Base-by-base conservation (phyloP, 2,888 invertebrate genomes). In the Drosophila mettleri region DNA sequence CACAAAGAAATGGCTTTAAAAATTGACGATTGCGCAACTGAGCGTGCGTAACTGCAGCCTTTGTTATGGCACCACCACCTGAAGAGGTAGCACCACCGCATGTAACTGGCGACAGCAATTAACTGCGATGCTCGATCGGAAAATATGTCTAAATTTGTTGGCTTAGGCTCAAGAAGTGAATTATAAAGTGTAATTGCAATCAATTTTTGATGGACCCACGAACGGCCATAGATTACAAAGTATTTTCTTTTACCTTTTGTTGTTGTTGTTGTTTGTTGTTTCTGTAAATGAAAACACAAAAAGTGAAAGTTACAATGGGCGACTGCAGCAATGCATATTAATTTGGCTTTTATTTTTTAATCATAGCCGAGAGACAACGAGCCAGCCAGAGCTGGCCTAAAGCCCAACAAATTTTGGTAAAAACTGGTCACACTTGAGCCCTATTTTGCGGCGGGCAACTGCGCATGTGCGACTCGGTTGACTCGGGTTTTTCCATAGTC, bases 251-350 rank as follows among this genome's bases (percentile, higher is more conserved):
- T 49, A 1, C 38, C 29, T 39, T 46, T 38, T 54, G 16, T 16
- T 39, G 49, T 24, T 34, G 33, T 49, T 41, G 41, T 22, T 20
- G 8, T 54, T 43, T 64, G 34, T 64, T 48, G 49, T 49, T 58
- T 38, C 55, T 48, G 20, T 39, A 72, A 87, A 85, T 79, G 66
- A 82, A 88, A 86, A 87, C 70, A 81, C 20, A 78, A 78, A 83
- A 83, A 83, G 83, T 83, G 83, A 83, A 83, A 83, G 83, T 86
- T 74, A 74, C 77, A 71, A 80, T 71, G 86, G 54, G 59, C 59
- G 67, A 58, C 71, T 79, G 88, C 88, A 83, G 83, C 88, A 83
- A 77, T 83, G 83, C 88, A 83, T 83, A 88, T 83, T 83, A 88
- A 83, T 88, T 82, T 76, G 57, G 65, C n/a, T 49, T 43, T 55